Percentiles rank a stretch among this genome's conserved stretches.
phyloP scores from a whole-genome alignment of 92 coral and sea anemone genomes.

The Siderastrea radians region DNA sequence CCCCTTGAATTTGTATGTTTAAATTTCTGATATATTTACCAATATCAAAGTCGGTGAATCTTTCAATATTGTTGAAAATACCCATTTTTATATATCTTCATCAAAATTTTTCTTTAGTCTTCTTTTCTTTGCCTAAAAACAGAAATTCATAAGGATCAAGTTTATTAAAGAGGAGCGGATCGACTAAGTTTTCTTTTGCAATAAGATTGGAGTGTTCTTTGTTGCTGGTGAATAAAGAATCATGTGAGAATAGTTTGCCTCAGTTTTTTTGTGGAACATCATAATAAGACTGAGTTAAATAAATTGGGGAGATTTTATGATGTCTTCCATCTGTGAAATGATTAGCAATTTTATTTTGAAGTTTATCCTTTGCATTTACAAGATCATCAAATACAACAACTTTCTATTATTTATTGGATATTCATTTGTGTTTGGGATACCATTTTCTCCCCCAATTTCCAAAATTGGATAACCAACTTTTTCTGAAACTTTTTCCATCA shows the following conservation, averaged over 20 bases:
- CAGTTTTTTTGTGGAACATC: constrained; percentile 9
- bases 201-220: neutral
- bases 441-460: neutral
- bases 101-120: no score
- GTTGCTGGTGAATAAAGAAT: constrained; percentile 23
- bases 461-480: neutral
- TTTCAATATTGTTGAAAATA: no score
- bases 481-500: neutral
- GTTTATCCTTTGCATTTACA: neutral
- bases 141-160: no score
- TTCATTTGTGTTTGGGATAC: neutral
- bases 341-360: neutral
- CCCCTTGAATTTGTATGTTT: no score
- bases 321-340: constrained; percentile 23
- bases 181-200: no score
- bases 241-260: constrained; percentile 20
- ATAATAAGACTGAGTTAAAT: constrained; percentile 19
- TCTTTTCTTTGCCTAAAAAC: no score
- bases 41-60: no score
- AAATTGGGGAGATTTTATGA: constrained; percentile 15
- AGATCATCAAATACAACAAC: no score
- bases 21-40: no score
- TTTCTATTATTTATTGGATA: no score
- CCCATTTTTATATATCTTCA: no score
- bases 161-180: no score